These are phyloP conservation scores for Platysteira castanea DNA, from an alignment of 2,113 vertebrate species.

Conservation along the genomic window DNA sequence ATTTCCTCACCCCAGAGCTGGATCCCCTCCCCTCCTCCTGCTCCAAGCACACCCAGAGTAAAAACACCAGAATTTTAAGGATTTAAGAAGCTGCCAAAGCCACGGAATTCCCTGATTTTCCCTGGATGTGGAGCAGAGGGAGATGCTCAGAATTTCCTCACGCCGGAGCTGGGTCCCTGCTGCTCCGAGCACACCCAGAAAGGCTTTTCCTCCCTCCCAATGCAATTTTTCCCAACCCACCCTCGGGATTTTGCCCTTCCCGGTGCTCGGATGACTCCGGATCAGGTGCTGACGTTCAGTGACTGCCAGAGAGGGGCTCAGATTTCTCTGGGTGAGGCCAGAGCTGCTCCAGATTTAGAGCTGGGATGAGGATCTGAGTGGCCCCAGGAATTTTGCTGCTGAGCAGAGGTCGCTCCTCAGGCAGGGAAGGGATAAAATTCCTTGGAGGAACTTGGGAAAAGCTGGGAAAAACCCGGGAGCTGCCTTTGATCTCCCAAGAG, in stretches of 20 bases:
- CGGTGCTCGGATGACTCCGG: not conserved
- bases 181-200: not conserved
- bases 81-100: not conserved
- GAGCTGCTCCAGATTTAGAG: not conserved
- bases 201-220: not conserved
- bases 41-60: not conserved
- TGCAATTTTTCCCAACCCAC: not conserved
- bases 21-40: too few species aligned
- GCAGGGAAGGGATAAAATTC: not conserved
- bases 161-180: not conserved
- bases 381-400: not conserved
- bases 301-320: not conserved
- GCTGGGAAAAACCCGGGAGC: not conserved
- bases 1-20: not conserved
- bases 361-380: not conserved
- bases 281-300: not conserved
- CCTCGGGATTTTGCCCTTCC: not conserved
- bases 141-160: not conserved
- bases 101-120: not conserved
- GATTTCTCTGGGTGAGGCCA: not conserved
- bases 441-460: not conserved
- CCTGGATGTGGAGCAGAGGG: not conserved
- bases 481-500: not conserved
- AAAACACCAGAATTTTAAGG: not conserved
- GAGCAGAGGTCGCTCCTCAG: not conserved